Percentiles rank a stretch among this genome's conserved stretches.
phyloP scores from a whole-genome alignment of 2,113 vertebrate genomes.

The Gobio gobio region DNA sequence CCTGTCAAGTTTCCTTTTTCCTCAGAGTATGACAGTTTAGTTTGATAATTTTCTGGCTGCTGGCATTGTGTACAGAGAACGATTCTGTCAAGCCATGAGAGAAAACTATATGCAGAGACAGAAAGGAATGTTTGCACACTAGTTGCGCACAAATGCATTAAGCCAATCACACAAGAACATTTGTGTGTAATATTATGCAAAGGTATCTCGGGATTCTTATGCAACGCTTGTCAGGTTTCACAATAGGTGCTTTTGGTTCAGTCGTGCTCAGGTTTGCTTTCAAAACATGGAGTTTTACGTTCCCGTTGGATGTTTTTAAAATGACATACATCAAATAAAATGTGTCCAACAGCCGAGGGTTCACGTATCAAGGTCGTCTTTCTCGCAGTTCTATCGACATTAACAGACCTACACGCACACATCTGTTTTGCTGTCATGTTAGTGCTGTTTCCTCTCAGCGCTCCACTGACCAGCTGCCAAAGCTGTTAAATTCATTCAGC shows the following conservation, averaged over 20 bases:
- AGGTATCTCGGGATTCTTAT: constrained; percentile 63
- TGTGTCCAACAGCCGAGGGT: background rate
- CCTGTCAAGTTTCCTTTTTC: background rate
- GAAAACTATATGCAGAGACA: constrained; percentile 66
- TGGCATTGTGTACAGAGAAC: constrained; percentile 53
- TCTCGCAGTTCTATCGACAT: background rate
- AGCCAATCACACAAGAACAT: constrained; percentile 48
- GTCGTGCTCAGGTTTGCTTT: constrained; percentile 62
- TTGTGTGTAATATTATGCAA: constrained; percentile 47
- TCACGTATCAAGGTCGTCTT: background rate
- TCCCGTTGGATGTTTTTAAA: background rate
- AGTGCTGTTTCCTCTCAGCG: constrained; percentile 1
- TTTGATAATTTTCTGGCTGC: constrained; percentile 3
- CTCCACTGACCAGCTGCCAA: background rate
- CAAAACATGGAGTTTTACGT: constrained; percentile 48
- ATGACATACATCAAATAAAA: background rate
- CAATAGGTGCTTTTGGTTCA: constrained; percentile 56
- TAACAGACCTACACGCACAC: background rate
- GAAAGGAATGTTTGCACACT: constrained; percentile 74
- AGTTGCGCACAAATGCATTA: constrained; percentile 50
- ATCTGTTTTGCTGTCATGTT: constrained; percentile 27
- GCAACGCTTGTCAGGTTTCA: constrained; percentile 69
- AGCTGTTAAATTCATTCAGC: constrained; percentile 6
- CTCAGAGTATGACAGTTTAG: background rate
- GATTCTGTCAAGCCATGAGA: constrained; percentile 40